Evolutionary conservation across 2,797 vertebrate genomes (phyloP).

Genomic region (Strix occidentalis): DNA sequence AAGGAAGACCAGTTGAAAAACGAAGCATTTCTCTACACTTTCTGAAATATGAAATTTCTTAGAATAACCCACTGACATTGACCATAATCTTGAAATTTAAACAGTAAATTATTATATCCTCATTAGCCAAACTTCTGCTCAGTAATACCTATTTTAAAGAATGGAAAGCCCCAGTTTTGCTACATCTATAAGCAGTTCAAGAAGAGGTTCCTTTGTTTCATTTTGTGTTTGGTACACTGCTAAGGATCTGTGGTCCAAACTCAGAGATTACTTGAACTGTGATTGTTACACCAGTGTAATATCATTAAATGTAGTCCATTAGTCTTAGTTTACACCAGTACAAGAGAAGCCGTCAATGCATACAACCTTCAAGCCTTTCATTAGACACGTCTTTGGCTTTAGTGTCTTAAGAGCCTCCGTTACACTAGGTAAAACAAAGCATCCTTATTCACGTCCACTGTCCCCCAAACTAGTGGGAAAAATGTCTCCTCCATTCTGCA

Average conservation of each 20-base stretch:
- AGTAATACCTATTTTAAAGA: background rate
- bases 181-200: fast-evolving
- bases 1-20: background rate
- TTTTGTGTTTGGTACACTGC: fast-evolving
- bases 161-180: background rate
- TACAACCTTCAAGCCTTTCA: background rate
- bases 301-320: background rate
- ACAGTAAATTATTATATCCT: background rate
- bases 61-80: background rate
- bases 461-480: background rate
- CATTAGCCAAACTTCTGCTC: background rate
- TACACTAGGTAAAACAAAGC: background rate
- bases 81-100: background rate
- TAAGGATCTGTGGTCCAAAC: too few relatives aligned
- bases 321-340: background rate
- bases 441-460: fast-evolving
- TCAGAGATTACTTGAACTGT: background rate
- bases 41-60: background rate
- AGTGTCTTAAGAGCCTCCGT: background rate
- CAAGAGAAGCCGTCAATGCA: background rate
- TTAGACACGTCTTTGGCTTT: fast-evolving
- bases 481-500: background rate
- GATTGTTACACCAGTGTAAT: fast-evolving
- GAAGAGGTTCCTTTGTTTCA: background rate
- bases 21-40: background rate